Evolutionary conservation across 2,113 vertebrate genomes (phyloP), one percentile per base, ranked within the genome.

Genomic region (Irena cyanogastra): DNA sequence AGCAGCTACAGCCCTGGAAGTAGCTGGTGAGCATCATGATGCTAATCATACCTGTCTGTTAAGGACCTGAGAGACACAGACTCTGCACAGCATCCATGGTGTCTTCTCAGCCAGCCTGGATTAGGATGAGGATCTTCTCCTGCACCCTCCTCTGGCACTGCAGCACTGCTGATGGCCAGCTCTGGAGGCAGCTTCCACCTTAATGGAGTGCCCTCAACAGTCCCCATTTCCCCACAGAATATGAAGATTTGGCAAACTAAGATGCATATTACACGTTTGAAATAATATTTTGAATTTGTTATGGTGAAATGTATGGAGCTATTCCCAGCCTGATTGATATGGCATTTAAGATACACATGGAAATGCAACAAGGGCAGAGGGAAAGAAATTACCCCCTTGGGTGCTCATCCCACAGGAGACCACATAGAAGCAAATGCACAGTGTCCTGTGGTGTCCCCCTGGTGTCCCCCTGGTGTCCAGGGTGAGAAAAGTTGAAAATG

Each of bases 361-460:
- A 84, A 54, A 63, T 8, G 10, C 27, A 72, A 33, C 15, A 45
- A 50, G 18, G 44, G 22, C 35, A 70, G 42, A 50, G 33, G 33
- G 31, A 54, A 80, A 21, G 11, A 53, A n/a, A 30, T 44, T 1
- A 26, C 6, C 9, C 52, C 11, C 13, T 41, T n/a, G 33, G 28
- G 33, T 42, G 26, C 5, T 19, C 20, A 16, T 35, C 22, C 37
- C 47, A 39, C 7, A 42, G 39, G 23, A 87, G 8, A 45, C 9
- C 1, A 30, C 0, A 0, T 16, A 60, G 53, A 50, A 74, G 8
- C 4, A 86, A 69, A 86, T 30, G 5, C 5, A 27, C 10, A 18
- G 3, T 0, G 1, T 53, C 27, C 64, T 42, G 3, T 30, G 6
- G 28, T 20, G 30, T 27, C 18, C 61, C 45, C 52, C 1, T 41